A percentile compares a stretch with the other conserved stretches of the same genome.
These are phyloP conservation scores for Plebejus melissa DNA, from an alignment of 2,888 invertebrate genomes.

Conservation along the genomic window DNA sequence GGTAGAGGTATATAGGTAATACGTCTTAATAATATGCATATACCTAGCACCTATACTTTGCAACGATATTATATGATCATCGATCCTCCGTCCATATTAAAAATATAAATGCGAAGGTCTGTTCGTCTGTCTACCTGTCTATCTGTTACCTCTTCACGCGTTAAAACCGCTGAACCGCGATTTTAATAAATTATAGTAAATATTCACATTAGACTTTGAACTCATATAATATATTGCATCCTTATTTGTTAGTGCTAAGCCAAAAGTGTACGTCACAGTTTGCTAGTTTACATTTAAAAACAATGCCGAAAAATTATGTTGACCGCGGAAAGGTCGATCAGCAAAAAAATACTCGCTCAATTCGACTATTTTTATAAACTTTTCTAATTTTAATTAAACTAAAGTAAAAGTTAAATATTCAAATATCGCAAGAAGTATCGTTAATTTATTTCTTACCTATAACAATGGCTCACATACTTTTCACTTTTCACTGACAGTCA, in stretches of 20 bases:
- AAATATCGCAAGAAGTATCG: background rate
- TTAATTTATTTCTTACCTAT: conserved; percentile 6
- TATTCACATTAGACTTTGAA: background rate
- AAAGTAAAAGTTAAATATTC: background rate
- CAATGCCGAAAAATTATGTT: background rate
- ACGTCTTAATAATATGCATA: too few species aligned
- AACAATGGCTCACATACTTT: background rate
- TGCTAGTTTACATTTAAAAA: background rate
- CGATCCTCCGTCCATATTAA: too few species aligned
- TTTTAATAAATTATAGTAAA: too few species aligned
- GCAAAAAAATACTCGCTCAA: background rate
- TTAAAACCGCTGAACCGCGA: too few species aligned
- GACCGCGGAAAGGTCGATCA: background rate
- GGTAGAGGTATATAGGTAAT: too few species aligned
- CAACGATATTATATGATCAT: too few species aligned
- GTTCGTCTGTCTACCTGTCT: too few species aligned
- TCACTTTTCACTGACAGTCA: background rate
- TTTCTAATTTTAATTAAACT: background rate
- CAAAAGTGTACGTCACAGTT: background rate
- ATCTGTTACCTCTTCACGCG: too few species aligned
- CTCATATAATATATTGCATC: background rate
- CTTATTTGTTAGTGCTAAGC: background rate
- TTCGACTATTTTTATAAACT: background rate
- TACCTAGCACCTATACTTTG: too few species aligned
- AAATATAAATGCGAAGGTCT: too few species aligned